Evolutionary conservation across 2,797 vertebrate species (phyloP), one percentile per base, ranked within the genome.

Genomic region (Rousettus madagascariensis): DNA sequence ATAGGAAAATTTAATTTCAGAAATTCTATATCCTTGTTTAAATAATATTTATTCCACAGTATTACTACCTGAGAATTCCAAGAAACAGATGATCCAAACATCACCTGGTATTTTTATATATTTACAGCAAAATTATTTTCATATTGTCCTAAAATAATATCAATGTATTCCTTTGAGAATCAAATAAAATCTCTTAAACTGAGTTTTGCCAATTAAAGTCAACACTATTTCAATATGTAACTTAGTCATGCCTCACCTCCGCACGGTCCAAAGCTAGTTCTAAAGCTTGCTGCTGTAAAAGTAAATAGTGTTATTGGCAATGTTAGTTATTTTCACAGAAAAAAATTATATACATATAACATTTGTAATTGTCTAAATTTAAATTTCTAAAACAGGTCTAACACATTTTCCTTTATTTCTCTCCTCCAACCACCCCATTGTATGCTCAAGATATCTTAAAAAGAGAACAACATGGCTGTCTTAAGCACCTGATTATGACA

Each of bases 231-330:
- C 59, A 97, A 78, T 38, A 96, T n/a, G 15, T 19, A 97, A 90
- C 5, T 61, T n/a, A 90, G 74, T 46, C 90, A 89, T 7, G 57
- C 66, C 98, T 98, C 98, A 99, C 99, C 99, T 99, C 99, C 46
- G 99, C 99, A 98, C 99, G 99, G 98, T 99, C 99, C 99, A 99
- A 98, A 98, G 99, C 99, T 99, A 99, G 98, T 99, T 99, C 99
- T 98, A 99, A 99, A 98, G 99, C 99, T 98, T 99, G 99, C 97
- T 99, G 99, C 99, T 99, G 98, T 86, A 97, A 98, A 97, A 97
- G 94, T 43, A 97, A 97, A 97, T 36, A 84, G 8, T 1, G 0
- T 95, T 96, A 97, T 96, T 92, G 96, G 63, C 83, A 96, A 46
- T 2, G 63, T 90, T 36, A 97, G 94, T 55, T 90, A 74, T 87